phyloP scores from a whole-genome alignment of 1,140 invertebrate genomes.

The Drosophila melanica region DNA sequence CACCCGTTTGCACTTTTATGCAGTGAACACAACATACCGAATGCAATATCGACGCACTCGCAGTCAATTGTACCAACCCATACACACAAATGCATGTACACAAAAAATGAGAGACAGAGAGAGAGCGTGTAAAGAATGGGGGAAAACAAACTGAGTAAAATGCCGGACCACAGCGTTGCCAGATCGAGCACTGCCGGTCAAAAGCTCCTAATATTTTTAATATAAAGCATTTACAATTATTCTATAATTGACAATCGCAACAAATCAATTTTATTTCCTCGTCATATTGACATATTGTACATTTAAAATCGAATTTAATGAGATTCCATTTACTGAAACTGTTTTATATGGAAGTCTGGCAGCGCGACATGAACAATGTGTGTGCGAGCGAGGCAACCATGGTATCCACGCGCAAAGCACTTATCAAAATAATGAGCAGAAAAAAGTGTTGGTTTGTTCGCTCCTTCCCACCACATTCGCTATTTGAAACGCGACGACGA shows the following conservation, averaged over 20 bases:
- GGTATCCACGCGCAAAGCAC: conserved; percentile 44
- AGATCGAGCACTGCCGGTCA: conserved; percentile 6
- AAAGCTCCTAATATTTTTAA: background rate
- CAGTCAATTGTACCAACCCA: conserved; percentile 30
- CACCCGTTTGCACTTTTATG: conserved; percentile 26
- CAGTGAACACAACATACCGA: conserved; percentile 17
- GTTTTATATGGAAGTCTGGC: conserved; percentile 33
- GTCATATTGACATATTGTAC: background rate
- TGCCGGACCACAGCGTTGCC: conserved; percentile 44
- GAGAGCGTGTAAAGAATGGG: conserved; percentile 39
- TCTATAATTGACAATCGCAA: background rate
- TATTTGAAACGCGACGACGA: conserved; percentile 56
- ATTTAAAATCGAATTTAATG: background rate
- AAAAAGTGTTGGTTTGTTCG: conserved; percentile 57
- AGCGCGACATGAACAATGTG: conserved; percentile 16
- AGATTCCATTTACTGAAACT: background rate
- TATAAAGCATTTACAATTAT: background rate
- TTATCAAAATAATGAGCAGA: conserved; percentile 63
- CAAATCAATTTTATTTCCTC: background rate
- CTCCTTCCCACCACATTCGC: conserved; percentile 54
- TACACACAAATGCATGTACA: conserved; percentile 43
- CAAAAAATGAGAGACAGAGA: conserved; percentile 43
- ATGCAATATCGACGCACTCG: conserved; percentile 47
- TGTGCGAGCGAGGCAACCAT: conserved; percentile 35
- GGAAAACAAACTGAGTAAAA: conserved; percentile 52